Evolutionary conservation across 2,113 vertebrate genomes (phyloP).

Genomic region (Percina caprodes): DNA sequence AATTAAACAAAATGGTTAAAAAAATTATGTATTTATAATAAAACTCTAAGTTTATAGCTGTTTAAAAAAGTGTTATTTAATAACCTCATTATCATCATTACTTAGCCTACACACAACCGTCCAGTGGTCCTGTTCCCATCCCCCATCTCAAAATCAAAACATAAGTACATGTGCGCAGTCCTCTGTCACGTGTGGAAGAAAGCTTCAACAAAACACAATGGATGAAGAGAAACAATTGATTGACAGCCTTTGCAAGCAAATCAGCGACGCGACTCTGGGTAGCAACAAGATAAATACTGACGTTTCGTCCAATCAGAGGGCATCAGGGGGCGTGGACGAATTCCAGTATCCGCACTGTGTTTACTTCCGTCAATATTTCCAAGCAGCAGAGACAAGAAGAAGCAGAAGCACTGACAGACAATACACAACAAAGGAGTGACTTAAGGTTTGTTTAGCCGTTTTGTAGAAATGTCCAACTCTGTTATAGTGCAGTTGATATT

Average conservation of each 20-base stretch:
- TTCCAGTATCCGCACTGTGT: slow-evolving; percentile 59
- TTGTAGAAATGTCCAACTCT: neutral
- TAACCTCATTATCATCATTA: neutral
- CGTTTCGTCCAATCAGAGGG: slow-evolving; percentile 72
- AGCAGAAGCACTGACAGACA: slow-evolving; percentile 5
- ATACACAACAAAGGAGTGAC: slow-evolving; percentile 59
- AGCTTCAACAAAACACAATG: slow-evolving; percentile 69
- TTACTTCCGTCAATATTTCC: slow-evolving; percentile 87
- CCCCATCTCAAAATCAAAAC: slow-evolving; percentile 80
- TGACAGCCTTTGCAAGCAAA: slow-evolving; percentile 67
- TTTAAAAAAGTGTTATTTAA: neutral
- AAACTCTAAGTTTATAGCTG: neutral
- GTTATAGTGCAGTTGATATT: neutral
- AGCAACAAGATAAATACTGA: slow-evolving; percentile 79
- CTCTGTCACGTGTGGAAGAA: slow-evolving; percentile 80
- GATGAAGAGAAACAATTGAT: slow-evolving; percentile 44
- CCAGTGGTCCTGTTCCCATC: slow-evolving; percentile 21
- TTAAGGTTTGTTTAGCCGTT: slow-evolving; percentile 52
- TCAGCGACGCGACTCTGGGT: slow-evolving; percentile 62
- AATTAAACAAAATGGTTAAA: neutral
- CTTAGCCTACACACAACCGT: neutral
- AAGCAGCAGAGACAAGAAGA: slow-evolving; percentile 27
- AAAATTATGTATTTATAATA: neutral
- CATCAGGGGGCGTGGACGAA: slow-evolving; percentile 41
- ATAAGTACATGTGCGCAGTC: slow-evolving; percentile 78